Conservation (phyloP, 2,113 vertebrate genomes). For the Rhinoptilus africanus region DNA sequence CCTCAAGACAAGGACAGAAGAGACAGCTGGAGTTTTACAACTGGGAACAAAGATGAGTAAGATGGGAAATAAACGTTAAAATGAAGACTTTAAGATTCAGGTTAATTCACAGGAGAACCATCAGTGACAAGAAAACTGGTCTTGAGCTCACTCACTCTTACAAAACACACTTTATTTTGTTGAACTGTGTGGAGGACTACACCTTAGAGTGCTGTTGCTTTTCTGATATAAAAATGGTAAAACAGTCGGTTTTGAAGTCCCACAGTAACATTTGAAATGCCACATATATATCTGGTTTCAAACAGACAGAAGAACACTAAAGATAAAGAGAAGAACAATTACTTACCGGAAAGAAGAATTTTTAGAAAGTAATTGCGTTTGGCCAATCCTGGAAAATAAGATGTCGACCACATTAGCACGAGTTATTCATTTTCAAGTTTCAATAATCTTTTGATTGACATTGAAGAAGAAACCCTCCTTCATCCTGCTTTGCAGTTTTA, state of each 20-base stretch:
- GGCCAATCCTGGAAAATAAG: not conserved
- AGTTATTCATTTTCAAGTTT: not conserved
- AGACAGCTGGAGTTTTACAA: constrained; percentile 89
- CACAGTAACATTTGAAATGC: not conserved
- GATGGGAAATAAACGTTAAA: constrained; percentile 41
- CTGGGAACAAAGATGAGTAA: constrained; percentile 70
- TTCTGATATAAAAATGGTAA: not conserved
- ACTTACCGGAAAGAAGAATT: not conserved
- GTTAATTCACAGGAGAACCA: constrained; percentile 29
- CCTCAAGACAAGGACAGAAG: constrained; percentile 75
- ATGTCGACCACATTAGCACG: not conserved
- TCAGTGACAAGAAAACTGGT: not conserved
- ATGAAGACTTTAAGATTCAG: constrained; percentile 29
- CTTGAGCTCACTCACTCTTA: not conserved
- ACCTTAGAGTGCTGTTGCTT: not conserved
- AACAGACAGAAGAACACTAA: constrained; percentile 67
- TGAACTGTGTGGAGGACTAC: not conserved
- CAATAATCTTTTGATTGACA: not conserved
- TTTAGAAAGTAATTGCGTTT: not conserved
- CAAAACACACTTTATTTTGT: not conserved
- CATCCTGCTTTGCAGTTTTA: not conserved
- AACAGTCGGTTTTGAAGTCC: not conserved
- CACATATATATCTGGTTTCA: not conserved
- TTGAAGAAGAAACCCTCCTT: not conserved
- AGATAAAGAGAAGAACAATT: not conserved